Evolutionary conservation across 2,113 vertebrate genomes (phyloP).

Genomic region (Pterophyllum scalare): DNA sequence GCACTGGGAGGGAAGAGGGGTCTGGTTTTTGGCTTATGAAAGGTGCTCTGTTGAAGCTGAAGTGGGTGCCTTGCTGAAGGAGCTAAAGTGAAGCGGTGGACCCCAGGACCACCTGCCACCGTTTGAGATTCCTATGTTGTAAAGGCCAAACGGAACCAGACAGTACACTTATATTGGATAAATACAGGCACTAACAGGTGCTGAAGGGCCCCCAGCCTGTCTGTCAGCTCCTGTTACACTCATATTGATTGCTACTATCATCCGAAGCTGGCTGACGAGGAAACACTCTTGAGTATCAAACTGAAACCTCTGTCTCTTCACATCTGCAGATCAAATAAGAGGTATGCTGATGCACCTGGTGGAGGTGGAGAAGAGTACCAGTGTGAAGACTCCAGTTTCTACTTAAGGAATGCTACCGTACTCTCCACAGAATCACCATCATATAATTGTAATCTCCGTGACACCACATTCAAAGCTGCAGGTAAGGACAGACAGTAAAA

Average conservation of each 20-base stretch:
- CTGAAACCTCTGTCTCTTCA: conserved; percentile 30
- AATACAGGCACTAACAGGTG: conserved; percentile 60
- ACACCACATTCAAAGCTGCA: conserved; percentile 91
- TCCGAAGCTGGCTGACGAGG: conserved; percentile 27
- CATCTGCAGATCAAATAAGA: conserved; percentile 93
- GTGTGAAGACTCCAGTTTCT: conserved; percentile 91
- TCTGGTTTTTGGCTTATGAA: conserved; percentile 74
- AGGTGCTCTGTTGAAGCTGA: conserved; percentile 77
- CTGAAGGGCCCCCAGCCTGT: conserved; percentile 33
- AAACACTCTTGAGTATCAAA: conserved; percentile 18
- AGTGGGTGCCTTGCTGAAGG: conserved; percentile 72
- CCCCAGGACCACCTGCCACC: conserved; percentile 55
- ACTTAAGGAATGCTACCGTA: conserved; percentile 90
- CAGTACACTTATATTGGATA: conserved; percentile 37
- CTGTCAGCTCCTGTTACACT: conserved; percentile 49
- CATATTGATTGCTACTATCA: conserved; percentile 43
- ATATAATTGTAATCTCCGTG: conserved; percentile 88
- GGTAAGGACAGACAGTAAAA: conserved; percentile 76
- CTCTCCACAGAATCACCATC: conserved; percentile 88
- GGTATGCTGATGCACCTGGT: conserved; percentile 86
- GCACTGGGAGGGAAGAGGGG: conserved; percentile 15
- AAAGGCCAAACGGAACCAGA: conserved; percentile 66
- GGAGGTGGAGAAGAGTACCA: conserved; percentile 89
- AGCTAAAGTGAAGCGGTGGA: conserved; percentile 64
- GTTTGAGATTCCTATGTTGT: conserved; percentile 61